Evolutionary conservation across 2,797 vertebrate species (phyloP).

Genomic region (Manis pentadactyla): DNA sequence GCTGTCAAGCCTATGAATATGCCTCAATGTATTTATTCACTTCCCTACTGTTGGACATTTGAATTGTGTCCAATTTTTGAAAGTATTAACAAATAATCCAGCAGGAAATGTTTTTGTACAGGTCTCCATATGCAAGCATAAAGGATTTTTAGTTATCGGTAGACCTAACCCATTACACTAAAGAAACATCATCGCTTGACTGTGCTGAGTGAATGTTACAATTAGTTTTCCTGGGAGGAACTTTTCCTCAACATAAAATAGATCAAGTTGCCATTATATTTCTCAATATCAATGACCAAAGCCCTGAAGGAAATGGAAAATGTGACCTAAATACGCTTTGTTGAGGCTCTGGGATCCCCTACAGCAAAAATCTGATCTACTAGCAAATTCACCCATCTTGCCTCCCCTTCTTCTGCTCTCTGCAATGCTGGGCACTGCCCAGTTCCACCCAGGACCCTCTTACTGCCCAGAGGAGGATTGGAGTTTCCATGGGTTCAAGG

Average conservation of each 20-base stretch:
- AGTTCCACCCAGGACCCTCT: neutral
- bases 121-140: neutral
- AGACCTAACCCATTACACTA: neutral
- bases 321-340: neutral
- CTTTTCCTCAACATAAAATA: neutral
- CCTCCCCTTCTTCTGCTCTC: neutral
- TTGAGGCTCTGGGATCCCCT: neutral
- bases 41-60: neutral
- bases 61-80: neutral
- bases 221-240: neutral
- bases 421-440: neutral
- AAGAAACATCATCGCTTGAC: neutral
- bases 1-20: neutral
- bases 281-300: conserved; percentile 14
- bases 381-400: fast-evolving
- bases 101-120: neutral
- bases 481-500: neutral
- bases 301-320: conserved; percentile 23
- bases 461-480: neutral
- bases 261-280: neutral
- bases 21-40: neutral
- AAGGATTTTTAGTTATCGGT: neutral
- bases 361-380: neutral
- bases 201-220: neutral
- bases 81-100: neutral